Evolutionary conservation across 2,888 invertebrate genomes (phyloP).

Genomic region (Pterostichus niger): DNA sequence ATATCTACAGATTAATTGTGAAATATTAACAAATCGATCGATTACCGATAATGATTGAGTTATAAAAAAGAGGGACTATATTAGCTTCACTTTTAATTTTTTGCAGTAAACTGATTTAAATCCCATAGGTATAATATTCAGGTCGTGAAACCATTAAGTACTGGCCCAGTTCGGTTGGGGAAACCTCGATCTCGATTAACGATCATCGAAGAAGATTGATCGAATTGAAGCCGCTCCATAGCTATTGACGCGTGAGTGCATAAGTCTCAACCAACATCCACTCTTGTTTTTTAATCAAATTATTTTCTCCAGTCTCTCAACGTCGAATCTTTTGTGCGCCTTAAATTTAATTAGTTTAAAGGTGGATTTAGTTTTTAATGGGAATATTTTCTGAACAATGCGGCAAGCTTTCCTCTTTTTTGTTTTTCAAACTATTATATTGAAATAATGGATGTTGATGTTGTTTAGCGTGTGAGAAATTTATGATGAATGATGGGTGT

Average conservation of each 20-base stretch:
- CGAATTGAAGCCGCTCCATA: background rate
- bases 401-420: constrained; percentile 44
- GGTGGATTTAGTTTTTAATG: constrained; percentile 59
- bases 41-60: too few species aligned
- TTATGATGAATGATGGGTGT: constrained; percentile 44
- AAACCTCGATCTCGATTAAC: constrained; percentile 4
- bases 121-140: too few species aligned
- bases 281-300: constrained; percentile 51
- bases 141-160: too few species aligned
- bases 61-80: too few species aligned
- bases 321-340: constrained; percentile 39
- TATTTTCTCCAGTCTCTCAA: constrained; percentile 34
- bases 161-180: too few species aligned
- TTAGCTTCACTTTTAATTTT: too few species aligned
- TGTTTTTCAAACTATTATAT: constrained; percentile 50
- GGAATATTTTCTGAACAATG: constrained; percentile 56
- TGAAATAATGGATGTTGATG: constrained; percentile 41
- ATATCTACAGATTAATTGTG: too few species aligned
- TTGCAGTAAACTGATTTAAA: too few species aligned
- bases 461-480: constrained; percentile 35
- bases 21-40: too few species aligned
- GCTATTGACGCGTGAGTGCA: background rate
- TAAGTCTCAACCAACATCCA: background rate
- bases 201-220: constrained; percentile 9
- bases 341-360: constrained; percentile 63